Evolutionary conservation across 2,797 vertebrate genomes (phyloP).

Genomic region (Thamnophis elegans): DNA sequence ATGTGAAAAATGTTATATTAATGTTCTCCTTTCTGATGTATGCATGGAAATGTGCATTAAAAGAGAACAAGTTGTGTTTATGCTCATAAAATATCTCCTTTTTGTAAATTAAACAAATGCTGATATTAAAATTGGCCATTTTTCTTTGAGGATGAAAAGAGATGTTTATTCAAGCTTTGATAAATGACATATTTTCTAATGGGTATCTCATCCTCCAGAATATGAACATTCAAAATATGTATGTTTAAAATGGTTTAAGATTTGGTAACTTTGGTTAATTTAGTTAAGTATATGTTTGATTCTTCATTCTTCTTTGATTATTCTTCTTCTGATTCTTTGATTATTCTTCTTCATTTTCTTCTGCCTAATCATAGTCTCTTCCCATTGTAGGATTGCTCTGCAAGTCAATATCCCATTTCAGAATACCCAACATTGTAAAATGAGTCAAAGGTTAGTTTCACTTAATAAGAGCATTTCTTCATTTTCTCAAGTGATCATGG

Average conservation of each 20-base stretch:
- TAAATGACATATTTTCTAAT: constrained; percentile 7
- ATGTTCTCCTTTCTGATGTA: not conserved
- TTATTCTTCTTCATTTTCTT: not conserved
- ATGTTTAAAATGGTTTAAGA: not conserved
- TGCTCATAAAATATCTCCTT: constrained; percentile 15
- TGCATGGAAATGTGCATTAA: constrained; percentile 4
- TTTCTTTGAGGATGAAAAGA: constrained; percentile 30
- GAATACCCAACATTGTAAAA: not conserved
- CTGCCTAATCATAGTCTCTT: not conserved
- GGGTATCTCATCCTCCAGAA: constrained; percentile 25
- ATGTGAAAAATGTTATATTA: constrained; percentile 23
- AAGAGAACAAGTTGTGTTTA: constrained; percentile 32
- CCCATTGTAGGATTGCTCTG: not conserved
- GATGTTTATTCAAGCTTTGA: constrained; percentile 16
- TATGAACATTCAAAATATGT: not conserved
- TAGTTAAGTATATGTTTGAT: not conserved
- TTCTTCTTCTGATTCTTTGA: too few relatives aligned
- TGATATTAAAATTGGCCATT: not conserved
- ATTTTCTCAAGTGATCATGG: not conserved
- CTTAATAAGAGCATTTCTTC: not conserved
- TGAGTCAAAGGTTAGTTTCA: not conserved
- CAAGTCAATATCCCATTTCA: not conserved
- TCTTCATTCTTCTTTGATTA: not conserved
- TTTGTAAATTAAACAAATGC: constrained; percentile 16
- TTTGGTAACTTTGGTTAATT: not conserved